Percentiles rank a stretch among this genome's conserved stretches.
Conservation (phyloP, 2,888 invertebrate genomes). For the Heliothis peltigera region DNA sequence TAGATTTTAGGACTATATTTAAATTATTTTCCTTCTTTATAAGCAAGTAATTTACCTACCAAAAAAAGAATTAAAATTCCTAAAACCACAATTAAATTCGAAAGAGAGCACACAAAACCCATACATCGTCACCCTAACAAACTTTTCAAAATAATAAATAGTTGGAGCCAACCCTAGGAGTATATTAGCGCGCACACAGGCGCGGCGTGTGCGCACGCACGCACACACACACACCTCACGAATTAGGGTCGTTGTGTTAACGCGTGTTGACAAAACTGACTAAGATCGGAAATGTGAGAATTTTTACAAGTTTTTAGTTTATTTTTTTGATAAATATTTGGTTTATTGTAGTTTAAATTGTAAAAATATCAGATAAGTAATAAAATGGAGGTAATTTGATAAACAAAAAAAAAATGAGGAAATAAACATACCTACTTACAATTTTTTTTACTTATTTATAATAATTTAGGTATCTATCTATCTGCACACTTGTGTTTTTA, state of each 20-base stretch:
- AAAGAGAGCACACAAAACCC: not conserved
- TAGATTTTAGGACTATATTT: too few relatives aligned
- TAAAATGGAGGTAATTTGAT: not conserved
- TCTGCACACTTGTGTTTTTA: too few relatives aligned
- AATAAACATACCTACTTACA: too few relatives aligned
- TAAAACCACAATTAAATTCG: not conserved
- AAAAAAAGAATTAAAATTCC: too few relatives aligned
- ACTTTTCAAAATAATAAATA: conserved; percentile 31
- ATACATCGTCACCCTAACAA: conserved; percentile 5
- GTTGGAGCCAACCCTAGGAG: conserved; percentile 72
- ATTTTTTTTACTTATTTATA: too few relatives aligned
- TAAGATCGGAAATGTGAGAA: conserved; percentile 59
- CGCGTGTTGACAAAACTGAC: conserved; percentile 44
- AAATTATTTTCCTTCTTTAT: too few relatives aligned
- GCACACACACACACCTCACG: conserved; percentile 76
- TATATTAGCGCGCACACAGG: conserved; percentile 75
- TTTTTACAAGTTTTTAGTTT: conserved; percentile 25
- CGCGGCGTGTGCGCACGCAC: conserved; percentile 64
- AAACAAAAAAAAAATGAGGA: too few relatives aligned
- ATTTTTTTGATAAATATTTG: not conserved
- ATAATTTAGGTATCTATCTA: too few relatives aligned
- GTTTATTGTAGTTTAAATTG: too few relatives aligned
- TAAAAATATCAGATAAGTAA: too few relatives aligned
- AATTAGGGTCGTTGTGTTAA: conserved; percentile 85
- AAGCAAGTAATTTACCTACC: too few relatives aligned